These are phyloP conservation scores for Mythimna loreyi DNA, from an alignment of 2,888 invertebrate species.

Conservation along the genomic window DNA sequence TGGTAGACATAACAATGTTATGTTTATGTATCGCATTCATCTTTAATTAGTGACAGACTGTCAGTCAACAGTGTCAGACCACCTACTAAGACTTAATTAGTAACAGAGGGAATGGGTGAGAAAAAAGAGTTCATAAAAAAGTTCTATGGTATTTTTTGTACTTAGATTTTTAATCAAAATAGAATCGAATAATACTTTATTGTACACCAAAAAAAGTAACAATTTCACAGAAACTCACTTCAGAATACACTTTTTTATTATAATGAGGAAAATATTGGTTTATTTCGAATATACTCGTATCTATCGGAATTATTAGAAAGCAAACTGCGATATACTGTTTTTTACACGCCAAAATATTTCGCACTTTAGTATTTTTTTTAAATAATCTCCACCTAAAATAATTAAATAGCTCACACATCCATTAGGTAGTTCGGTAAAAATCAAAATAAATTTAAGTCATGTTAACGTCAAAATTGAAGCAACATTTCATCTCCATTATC, in stretches of 20 bases:
- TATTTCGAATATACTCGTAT: background rate
- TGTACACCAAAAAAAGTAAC: no score
- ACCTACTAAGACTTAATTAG: constrained; percentile 39
- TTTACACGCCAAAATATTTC: no score
- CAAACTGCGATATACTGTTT: background rate
- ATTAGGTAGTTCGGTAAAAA: no score
- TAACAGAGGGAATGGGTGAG: background rate
- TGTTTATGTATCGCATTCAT: constrained; percentile 32
- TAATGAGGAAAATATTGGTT: background rate
- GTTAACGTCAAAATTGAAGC: no score
- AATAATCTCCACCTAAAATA: no score
- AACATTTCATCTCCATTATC: no score
- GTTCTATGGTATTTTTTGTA: background rate
- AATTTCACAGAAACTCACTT: no score
- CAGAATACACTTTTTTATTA: no score
- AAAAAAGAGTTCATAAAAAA: background rate
- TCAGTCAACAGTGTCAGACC: constrained; percentile 47
- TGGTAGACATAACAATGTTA: constrained; percentile 15
- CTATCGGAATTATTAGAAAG: background rate
- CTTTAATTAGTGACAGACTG: constrained; percentile 52
- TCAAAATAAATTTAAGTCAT: no score
- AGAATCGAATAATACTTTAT: no score
- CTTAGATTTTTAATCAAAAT: no score
- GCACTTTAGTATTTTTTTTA: background rate
- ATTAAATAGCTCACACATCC: no score